phyloP scores from a whole-genome alignment of 2,797 vertebrate species.

The Sarcophilus harrisii region DNA sequence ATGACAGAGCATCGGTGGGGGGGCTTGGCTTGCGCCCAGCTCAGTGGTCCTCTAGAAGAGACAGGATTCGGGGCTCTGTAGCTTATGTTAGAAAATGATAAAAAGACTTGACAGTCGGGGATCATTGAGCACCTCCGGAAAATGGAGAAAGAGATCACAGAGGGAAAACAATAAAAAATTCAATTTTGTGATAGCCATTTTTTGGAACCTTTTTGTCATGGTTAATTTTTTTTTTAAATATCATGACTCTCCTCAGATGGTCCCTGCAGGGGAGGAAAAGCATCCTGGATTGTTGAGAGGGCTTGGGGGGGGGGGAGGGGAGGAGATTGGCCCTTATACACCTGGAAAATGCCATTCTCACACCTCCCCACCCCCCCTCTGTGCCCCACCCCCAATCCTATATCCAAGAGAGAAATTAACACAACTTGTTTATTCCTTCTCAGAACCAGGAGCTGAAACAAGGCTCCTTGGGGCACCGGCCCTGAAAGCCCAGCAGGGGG shows the following conservation, averaged over 20 bases:
- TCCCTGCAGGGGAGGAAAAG: slow-evolving; percentile 41
- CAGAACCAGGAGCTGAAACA: slow-evolving; percentile 8
- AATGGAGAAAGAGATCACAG: neutral
- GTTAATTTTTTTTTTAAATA: too few species aligned
- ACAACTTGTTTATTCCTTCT: slow-evolving; percentile 55
- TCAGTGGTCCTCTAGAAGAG: slow-evolving; percentile 14
- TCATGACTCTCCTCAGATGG: slow-evolving; percentile 62
- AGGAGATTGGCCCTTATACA: slow-evolving; percentile 49
- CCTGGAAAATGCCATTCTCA: slow-evolving; percentile 33
- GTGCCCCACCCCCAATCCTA: slow-evolving; percentile 67
- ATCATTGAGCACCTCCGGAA: neutral
- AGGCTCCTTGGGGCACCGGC: neutral
- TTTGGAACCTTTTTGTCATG: neutral
- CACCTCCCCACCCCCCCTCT: neutral
- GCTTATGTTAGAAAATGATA: slow-evolving; percentile 58
- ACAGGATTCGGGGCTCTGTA: neutral
- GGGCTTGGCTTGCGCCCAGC: slow-evolving; percentile 55
- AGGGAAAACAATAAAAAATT: neutral
- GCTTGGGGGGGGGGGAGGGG: too few species aligned
- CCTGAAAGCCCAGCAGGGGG: neutral
- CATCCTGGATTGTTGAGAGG: neutral
- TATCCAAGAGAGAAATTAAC: slow-evolving; percentile 62
- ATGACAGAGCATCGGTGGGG: neutral
- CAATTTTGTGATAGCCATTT: neutral
- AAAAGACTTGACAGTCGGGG: slow-evolving; percentile 67